These are phyloP conservation scores for Leptobrachium ailaonicum DNA, from an alignment of 2,113 vertebrate species.

Conservation along the genomic window DNA sequence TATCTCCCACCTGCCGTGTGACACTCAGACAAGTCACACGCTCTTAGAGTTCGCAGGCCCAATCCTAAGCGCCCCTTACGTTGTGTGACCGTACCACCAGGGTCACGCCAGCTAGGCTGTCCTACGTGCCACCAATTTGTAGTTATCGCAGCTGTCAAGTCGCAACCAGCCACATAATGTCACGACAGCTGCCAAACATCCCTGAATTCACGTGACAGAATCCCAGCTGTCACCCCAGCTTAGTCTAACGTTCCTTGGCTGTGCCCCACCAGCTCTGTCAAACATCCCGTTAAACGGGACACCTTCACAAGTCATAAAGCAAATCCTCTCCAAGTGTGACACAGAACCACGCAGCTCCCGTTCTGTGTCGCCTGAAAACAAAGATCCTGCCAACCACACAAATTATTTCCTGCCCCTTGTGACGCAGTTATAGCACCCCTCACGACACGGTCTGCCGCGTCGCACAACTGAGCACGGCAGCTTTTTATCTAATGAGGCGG, in stretches of 20 bases:
- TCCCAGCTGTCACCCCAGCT: neutral
- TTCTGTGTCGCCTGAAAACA: too few relatives aligned
- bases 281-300: neutral
- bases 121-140: constrained; percentile 50
- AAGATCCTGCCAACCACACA: too few relatives aligned
- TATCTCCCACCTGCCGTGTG: constrained; percentile 35
- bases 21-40: constrained; percentile 52
- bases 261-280: neutral
- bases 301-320: neutral
- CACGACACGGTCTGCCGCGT: too few relatives aligned
- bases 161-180: neutral
- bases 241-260: neutral
- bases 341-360: neutral
- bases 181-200: constrained; percentile 39
- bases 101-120: constrained; percentile 50
- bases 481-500: too few relatives aligned
- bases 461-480: too few relatives aligned
- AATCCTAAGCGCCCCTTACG: constrained; percentile 22
- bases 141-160: constrained; percentile 48
- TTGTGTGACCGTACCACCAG: constrained; percentile 45
- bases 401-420: too few relatives aligned
- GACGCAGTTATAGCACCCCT: too few relatives aligned
- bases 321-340: neutral
- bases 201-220: constrained; percentile 33
- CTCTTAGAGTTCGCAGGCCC: neutral